Conservation (phyloP, 2,797 vertebrate genomes). For the Eleutherodactylus coqui region DNA sequence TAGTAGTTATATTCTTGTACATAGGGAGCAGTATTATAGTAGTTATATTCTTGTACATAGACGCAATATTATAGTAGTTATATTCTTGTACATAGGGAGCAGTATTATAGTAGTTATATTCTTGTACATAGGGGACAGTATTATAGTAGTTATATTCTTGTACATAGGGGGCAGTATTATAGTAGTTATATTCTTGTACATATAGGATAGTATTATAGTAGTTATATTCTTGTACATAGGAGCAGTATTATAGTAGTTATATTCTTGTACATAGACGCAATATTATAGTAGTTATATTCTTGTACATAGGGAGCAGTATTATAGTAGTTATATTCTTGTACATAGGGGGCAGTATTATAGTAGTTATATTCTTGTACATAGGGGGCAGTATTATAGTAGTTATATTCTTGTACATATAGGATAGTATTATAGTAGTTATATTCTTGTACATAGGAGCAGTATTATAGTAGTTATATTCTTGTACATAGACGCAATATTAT, state of each 20-base stretch:
- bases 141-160: background rate
- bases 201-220: background rate
- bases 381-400: no score
- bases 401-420: no score
- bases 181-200: conserved; percentile 8
- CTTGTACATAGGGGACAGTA: background rate
- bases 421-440: no score
- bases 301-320: background rate
- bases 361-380: conserved; percentile 3
- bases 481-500: background rate
- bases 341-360: background rate
- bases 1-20: conserved; percentile 7
- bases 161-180: background rate
- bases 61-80: background rate
- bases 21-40: background rate
- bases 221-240: no score
- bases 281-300: no score
- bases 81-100: background rate
- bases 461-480: no score
- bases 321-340: background rate
- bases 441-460: no score
- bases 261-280: background rate
- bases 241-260: no score
- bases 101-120: background rate
- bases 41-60: conserved; percentile 3